A percentile compares a stretch with the other conserved stretches of the same genome.
Evolutionary conservation across 2,888 invertebrate genomes (phyloP).

Genomic region (Trachelus stipa): DNA sequence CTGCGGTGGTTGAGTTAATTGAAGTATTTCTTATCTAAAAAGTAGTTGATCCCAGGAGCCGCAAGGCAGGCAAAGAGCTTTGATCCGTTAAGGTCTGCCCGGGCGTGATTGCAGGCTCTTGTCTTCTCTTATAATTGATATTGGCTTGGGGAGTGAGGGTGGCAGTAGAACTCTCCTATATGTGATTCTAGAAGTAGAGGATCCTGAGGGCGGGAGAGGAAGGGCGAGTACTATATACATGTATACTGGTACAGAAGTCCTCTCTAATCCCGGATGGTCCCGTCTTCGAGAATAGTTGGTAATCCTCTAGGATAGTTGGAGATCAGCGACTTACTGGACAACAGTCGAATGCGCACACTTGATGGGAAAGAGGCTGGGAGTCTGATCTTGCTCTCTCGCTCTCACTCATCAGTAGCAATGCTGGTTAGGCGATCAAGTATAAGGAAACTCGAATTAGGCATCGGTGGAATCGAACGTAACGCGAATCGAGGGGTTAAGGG

Average conservation of each 20-base stretch:
- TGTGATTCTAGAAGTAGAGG: neutral
- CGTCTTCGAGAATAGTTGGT: conserved; percentile 64
- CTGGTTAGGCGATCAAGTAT: conserved; percentile 6
- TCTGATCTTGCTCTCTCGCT: neutral
- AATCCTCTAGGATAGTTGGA: conserved; percentile 66
- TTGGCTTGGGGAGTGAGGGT: conserved; percentile 46
- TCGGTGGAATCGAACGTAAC: conserved; percentile 2
- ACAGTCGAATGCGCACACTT: conserved; percentile 49
- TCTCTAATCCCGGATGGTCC: conserved; percentile 56
- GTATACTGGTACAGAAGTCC: neutral
- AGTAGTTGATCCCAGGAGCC: conserved; percentile 58
- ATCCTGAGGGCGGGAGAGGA: neutral
- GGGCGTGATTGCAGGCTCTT: conserved; percentile 62
- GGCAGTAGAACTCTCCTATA: conserved; percentile 5
- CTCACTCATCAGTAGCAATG: neutral
- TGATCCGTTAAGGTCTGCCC: conserved; percentile 64
- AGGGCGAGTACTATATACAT: neutral
- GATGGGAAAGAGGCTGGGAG: conserved; percentile 9
- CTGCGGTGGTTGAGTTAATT: conserved; percentile 48
- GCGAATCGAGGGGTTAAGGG: neutral
- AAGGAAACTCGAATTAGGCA: conserved; percentile 6
- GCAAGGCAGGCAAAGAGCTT: conserved; percentile 46
- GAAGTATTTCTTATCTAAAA: conserved; percentile 66
- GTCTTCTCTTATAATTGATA: conserved; percentile 67
- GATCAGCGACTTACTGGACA: conserved; percentile 64